phyloP scores from a whole-genome alignment of 92 coral and sea anemone genomes.

The Palythoa grandiflora region DNA sequence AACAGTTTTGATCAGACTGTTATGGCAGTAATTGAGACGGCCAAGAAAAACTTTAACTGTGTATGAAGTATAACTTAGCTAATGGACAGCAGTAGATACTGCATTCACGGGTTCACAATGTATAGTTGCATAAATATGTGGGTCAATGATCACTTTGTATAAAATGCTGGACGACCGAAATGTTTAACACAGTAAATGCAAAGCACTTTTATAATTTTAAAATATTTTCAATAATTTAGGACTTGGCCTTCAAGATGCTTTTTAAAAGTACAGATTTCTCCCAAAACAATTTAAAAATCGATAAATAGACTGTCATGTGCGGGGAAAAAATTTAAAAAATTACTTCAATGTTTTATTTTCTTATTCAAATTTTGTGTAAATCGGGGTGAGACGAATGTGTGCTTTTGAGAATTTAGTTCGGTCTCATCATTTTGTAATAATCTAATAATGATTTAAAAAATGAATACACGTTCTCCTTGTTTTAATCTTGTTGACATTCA shows the following conservation, averaged over 20 bases:
- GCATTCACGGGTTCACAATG: not conserved
- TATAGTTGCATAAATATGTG: too few species aligned
- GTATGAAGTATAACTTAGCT: conserved; percentile 5
- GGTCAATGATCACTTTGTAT: too few species aligned
- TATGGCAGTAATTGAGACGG: conserved; percentile 3
- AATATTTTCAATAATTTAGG: not conserved
- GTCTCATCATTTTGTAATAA: not conserved
- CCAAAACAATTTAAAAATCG: conserved; percentile 1
- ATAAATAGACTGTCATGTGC: not conserved
- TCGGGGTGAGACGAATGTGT: not conserved
- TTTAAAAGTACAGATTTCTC: not conserved
- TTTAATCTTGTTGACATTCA: not conserved
- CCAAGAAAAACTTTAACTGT: not conserved
- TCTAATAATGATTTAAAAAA: not conserved
- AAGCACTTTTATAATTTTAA: too few species aligned
- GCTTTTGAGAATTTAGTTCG: not conserved
- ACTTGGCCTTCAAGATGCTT: not conserved
- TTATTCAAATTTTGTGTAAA: not conserved
- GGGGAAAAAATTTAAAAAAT: conserved; percentile 1
- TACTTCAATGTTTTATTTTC: not conserved
- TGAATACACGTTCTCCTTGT: not conserved
- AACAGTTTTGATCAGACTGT: not conserved
- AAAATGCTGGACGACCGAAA: too few species aligned
- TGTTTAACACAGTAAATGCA: too few species aligned
- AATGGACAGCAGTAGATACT: conserved; percentile 7